Percentiles rank a stretch among this genome's conserved stretches.
These are phyloP conservation scores for Epizoanthus ramosus DNA, from an alignment of 92 coral and sea anemone species.

Conservation along the genomic window DNA sequence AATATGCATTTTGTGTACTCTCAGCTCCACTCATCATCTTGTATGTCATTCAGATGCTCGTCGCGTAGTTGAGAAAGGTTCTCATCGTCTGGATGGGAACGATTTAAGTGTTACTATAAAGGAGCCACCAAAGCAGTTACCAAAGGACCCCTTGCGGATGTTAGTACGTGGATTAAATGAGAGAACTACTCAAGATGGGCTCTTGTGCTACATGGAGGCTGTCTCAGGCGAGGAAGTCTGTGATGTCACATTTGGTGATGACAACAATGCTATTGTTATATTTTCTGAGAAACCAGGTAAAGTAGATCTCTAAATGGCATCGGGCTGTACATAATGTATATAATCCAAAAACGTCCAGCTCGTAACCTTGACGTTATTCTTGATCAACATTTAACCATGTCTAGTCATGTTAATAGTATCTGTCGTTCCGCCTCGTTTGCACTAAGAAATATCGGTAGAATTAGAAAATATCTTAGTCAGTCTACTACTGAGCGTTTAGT, in stretches of 20 bases:
- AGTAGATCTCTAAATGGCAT: too few species aligned
- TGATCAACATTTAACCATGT: too few species aligned
- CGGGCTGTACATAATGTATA: too few species aligned
- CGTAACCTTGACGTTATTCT: too few species aligned
- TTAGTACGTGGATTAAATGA: conserved; percentile 60
- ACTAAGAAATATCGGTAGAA: too few species aligned
- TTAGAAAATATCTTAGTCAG: too few species aligned
- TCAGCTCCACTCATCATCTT: not conserved
- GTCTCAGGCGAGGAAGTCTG: conserved; percentile 57
- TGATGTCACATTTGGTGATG: conserved; percentile 41
- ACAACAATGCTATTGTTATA: conserved; percentile 46
- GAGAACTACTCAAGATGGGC: conserved; percentile 52
- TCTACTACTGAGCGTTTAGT: too few species aligned
- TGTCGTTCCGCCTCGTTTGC: too few species aligned
- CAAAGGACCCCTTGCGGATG: conserved; percentile 53
- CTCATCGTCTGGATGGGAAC: conserved; percentile 33
- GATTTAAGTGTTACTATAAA: conserved; percentile 36
- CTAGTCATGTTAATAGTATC: too few species aligned
- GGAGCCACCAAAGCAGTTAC: conserved; percentile 41
- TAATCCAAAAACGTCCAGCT: too few species aligned
- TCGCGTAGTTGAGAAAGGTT: conserved; percentile 47
- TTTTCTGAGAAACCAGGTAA: conserved; percentile 59
- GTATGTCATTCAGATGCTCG: conserved; percentile 46
- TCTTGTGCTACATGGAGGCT: conserved; percentile 58
- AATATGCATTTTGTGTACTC: not conserved